A percentile compares a stretch with the other conserved stretches of the same genome.
phyloP scores from a whole-genome alignment of 2,113 vertebrate species.

The Heptranchias perlo region DNA sequence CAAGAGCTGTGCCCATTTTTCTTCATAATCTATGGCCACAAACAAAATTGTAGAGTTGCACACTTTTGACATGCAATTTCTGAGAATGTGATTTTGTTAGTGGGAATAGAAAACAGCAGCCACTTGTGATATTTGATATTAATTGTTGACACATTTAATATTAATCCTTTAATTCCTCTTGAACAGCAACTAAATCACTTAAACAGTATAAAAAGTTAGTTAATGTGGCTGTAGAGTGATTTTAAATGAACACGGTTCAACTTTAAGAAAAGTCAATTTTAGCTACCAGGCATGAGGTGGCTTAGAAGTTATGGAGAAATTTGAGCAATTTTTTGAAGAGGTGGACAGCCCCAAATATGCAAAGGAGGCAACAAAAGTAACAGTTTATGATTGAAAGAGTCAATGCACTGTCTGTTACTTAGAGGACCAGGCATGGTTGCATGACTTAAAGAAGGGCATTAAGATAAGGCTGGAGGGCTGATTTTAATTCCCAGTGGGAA shows the following conservation, averaged over 20 bases:
- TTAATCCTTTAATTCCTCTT: not conserved
- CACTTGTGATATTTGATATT: not conserved
- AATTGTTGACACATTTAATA: not conserved
- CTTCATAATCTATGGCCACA: not conserved
- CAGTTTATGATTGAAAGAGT: too few relatives aligned
- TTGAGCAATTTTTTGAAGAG: not conserved
- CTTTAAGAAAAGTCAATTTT: not conserved
- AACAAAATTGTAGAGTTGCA: not conserved
- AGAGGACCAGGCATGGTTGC: too few relatives aligned
- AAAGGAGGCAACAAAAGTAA: not conserved
- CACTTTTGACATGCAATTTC: not conserved
- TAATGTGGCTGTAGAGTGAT: not conserved
- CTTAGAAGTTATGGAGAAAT: not conserved
- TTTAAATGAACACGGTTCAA: not conserved
- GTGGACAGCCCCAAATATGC: not conserved
- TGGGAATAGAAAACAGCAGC: not conserved
- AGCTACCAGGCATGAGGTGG: not conserved
- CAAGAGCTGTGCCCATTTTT: not conserved
- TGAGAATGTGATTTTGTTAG: not conserved
- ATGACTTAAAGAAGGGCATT: too few relatives aligned
- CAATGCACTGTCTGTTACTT: too few relatives aligned
- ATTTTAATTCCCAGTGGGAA: too few relatives aligned
- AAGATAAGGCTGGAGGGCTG: not conserved
- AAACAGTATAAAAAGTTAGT: not conserved
- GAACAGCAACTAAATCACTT: not conserved